Evolutionary conservation across 2,797 vertebrate species (phyloP), one percentile per base, ranked within the genome.

Genomic region (Myotis myotis): DNA sequence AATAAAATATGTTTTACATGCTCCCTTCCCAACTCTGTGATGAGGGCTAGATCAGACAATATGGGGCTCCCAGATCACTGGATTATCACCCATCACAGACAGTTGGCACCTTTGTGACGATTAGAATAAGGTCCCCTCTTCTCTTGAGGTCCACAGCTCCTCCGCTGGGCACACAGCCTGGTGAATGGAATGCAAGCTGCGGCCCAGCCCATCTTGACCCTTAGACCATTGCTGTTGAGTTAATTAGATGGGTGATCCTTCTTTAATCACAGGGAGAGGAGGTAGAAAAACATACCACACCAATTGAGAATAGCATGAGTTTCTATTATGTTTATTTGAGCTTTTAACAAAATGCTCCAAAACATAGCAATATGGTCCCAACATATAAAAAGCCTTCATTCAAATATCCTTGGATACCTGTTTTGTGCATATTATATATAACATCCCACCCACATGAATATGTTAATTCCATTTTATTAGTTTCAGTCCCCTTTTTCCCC

Each of bases 381-480:
- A 16, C 36, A 62, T 78, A 95, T 95, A 68, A 88, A 72, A 33
- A 85, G 36, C 41, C 87, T 90, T 71, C 57, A 53, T 88, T 92
- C 66, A 8, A 79, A 93, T 92, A 84, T 33, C 30, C 38, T 41
- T 28, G 16, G 44, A 20, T 93, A 81, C 57, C 49, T 93, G 19
- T 85, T 95, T 95, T 91, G 55, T 94, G 82, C 47, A 33, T 55
- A 53, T 47, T 79, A 64, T 49, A 25, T 88, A 71, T 86, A 80
- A 36, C 22, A 75, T 90, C 91, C 80, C 78, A 20, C 30, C 80
- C 78, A 20, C 30, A 81, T 85, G 90, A 91, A 79, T 94, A 83
- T 75, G 70, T 86, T 97, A 96, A 97, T 96, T 96, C 92, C 83
- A 86, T 91, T 96, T 96, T 96, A 97, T 97, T 96, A 96, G 79